Conservation (phyloP, 30 jellyfish, hydroid and myxozoan genomes). For the Turritopsis dohrnii region DNA sequence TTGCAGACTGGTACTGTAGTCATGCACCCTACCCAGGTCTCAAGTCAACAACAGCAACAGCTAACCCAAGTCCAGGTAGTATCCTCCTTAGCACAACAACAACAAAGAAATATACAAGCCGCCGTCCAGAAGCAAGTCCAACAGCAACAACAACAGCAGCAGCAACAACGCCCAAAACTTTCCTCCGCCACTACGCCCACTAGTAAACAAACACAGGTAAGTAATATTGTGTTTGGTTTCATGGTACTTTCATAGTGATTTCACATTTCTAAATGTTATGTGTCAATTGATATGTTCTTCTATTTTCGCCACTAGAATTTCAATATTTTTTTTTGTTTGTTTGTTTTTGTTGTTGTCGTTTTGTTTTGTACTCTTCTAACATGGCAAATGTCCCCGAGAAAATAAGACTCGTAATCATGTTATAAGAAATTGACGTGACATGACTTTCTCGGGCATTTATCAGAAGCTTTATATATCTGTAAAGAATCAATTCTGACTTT, state of each 20-base stretch:
- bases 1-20: conserved; percentile 81
- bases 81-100: conserved; percentile 68
- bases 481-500: too few relatives aligned
- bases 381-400: too few relatives aligned
- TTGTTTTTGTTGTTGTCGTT: too few relatives aligned
- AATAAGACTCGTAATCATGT: too few relatives aligned
- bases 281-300: too few relatives aligned
- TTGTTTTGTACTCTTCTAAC: too few relatives aligned
- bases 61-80: conserved; percentile 80
- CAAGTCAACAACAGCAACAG: conserved; percentile 62
- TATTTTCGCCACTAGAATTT: neutral
- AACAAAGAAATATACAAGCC: conserved; percentile 81
- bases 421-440: too few relatives aligned
- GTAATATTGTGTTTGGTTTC: neutral
- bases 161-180: conserved; percentile 27
- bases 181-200: conserved; percentile 12
- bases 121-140: conserved; percentile 61
- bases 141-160: conserved; percentile 52
- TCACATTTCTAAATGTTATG: too few relatives aligned
- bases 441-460: too few relatives aligned
- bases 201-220: conserved; percentile 19
- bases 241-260: too few relatives aligned
- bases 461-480: too few relatives aligned
- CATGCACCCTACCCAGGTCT: conserved; percentile 71
- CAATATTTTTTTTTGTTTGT: too few relatives aligned